These are phyloP conservation scores for Sicus ferrugineus DNA, from an alignment of 2,888 invertebrate species.

Conservation along the genomic window DNA sequence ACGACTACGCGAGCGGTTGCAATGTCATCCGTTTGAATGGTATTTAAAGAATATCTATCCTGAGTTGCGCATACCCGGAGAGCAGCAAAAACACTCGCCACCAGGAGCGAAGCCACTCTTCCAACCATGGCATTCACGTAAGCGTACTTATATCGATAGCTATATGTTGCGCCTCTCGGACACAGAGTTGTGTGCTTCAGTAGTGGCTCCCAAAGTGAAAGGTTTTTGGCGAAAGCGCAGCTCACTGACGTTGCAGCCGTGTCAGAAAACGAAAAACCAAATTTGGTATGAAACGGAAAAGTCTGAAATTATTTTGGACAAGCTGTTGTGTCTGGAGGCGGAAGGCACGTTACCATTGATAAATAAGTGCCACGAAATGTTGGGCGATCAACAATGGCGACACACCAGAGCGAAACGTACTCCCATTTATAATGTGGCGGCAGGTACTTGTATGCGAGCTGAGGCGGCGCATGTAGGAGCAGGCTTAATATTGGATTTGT, in stretches of 20 bases:
- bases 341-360: constrained; percentile 73
- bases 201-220: constrained; percentile 63
- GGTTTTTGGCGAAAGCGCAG: constrained; percentile 75
- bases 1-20: constrained; percentile 74
- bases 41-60: constrained; percentile 95
- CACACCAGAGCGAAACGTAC: constrained; percentile 75
- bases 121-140: constrained; percentile 85
- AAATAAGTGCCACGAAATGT: constrained; percentile 92
- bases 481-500: constrained; percentile 70
- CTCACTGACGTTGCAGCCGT: constrained; percentile 73
- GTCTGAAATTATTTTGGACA: constrained; percentile 82
- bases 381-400: constrained; percentile 92
- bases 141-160: constrained; percentile 76
- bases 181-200: constrained; percentile 80
- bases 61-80: constrained; percentile 76
- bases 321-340: constrained; percentile 86
- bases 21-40: constrained; percentile 91
- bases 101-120: constrained; percentile 67
- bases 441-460: constrained; percentile 82
- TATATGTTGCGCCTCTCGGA: constrained; percentile 78
- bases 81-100: constrained; percentile 44
- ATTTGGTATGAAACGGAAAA: constrained; percentile 80
- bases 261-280: constrained; percentile 75
- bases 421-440: constrained; percentile 85
- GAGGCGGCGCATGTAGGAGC: constrained; percentile 64